Evolutionary conservation across 2,113 vertebrate genomes (phyloP).

Genomic region (Halichoeres trimaculatus): DNA sequence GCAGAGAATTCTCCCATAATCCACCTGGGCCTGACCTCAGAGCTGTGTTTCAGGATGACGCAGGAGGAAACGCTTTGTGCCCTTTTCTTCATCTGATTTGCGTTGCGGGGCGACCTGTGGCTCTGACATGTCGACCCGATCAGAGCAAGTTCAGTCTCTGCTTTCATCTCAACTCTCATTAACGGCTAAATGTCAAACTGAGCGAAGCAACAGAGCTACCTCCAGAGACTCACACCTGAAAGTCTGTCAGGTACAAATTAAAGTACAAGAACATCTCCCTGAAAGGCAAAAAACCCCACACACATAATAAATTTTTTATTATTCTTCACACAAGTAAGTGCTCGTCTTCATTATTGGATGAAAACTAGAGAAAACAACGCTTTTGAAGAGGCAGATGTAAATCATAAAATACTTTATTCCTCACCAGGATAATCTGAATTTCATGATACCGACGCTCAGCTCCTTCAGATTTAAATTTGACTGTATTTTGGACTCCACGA

Average conservation of each 20-base stretch:
- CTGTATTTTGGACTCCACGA: neutral
- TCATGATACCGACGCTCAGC: too few species aligned
- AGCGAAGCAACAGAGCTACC: neutral
- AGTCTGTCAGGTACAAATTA: neutral
- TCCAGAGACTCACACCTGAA: neutral
- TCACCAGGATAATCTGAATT: too few species aligned
- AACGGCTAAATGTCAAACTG: constrained; percentile 58
- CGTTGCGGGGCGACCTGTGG: constrained; percentile 30
- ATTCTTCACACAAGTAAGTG: too few species aligned
- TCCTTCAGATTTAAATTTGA: too few species aligned
- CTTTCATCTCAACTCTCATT: constrained; percentile 62
- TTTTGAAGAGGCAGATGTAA: too few species aligned
- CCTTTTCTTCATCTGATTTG: constrained; percentile 57
- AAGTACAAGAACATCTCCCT: neutral
- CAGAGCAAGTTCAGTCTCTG: constrained; percentile 2
- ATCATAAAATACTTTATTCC: too few species aligned
- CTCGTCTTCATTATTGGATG: too few species aligned
- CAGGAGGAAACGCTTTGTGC: constrained; percentile 31
- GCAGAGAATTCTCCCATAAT: constrained; percentile 3
- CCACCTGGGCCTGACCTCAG: constrained; percentile 1
- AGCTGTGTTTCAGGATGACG: constrained; percentile 36
- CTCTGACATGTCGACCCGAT: neutral
- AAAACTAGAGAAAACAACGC: too few species aligned
- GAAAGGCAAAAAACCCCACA: too few species aligned
- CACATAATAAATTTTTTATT: too few species aligned